Conservation (phyloP, 2,113 vertebrate species). For the Rostratula benghalensis region DNA sequence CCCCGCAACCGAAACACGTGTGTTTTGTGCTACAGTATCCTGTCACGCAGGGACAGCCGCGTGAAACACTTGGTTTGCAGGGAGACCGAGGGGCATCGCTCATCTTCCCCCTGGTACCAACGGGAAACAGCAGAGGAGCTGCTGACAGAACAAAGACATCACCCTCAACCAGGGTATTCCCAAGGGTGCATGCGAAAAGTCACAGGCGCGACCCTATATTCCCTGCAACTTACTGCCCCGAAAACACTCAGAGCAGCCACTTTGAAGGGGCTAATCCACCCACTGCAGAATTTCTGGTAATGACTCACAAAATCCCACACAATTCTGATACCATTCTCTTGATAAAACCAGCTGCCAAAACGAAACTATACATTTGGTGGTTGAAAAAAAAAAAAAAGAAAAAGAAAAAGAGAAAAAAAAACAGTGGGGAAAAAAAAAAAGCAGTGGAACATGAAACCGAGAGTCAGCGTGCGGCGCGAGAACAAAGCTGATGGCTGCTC, state of each 20-base stretch:
- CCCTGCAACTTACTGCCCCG: neutral
- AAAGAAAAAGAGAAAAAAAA: too few relatives aligned
- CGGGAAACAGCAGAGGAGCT: neutral
- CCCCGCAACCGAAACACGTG: neutral
- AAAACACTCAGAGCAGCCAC: neutral
- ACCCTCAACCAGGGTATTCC: neutral
- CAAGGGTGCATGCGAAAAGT: neutral
- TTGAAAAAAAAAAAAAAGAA: neutral
- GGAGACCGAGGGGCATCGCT: neutral
- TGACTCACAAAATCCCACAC: slow-evolving; percentile 29
- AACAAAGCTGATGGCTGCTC: slow-evolving; percentile 15
- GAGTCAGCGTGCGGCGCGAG: neutral
- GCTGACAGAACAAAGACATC: neutral
- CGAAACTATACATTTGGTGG: slow-evolving; percentile 5
- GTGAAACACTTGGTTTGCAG: neutral
- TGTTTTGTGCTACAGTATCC: neutral
- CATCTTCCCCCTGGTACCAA: neutral
- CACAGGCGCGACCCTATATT: neutral
- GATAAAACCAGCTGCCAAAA: slow-evolving; percentile 17
- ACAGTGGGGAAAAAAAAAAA: neutral
- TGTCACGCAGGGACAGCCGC: accelerated
- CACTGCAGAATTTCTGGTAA: slow-evolving; percentile 24
- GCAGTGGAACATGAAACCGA: neutral
- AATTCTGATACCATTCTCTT: slow-evolving; percentile 19
- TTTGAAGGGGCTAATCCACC: neutral